Evolutionary conservation across 2,113 vertebrate genomes (phyloP).

Genomic region (Protobothrops flavoviridis): DNA sequence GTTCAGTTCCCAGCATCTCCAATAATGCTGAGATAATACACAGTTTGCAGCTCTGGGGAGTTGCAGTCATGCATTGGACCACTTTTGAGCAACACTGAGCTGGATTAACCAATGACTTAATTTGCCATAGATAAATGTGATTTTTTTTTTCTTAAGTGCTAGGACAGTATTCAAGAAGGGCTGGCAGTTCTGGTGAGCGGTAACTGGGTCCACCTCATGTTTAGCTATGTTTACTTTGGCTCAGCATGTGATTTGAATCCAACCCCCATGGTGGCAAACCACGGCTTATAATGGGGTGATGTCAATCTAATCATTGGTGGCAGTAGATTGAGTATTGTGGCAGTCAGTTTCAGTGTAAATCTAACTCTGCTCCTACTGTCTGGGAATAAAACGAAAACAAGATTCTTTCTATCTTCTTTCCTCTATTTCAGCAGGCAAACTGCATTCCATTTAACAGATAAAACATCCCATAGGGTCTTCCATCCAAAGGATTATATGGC

Average conservation of each 20-base stretch:
- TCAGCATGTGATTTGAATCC: neutral
- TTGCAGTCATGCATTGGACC: neutral
- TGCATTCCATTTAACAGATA: neutral
- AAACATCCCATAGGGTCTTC: neutral
- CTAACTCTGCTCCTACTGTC: no score
- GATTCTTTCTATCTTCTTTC: neutral
- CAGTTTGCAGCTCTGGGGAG: neutral
- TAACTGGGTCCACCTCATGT: neutral
- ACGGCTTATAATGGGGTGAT: neutral
- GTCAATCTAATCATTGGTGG: neutral
- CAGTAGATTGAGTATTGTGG: neutral
- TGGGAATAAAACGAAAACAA: neutral
- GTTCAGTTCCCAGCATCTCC: neutral
- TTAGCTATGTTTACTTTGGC: neutral
- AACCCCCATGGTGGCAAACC: neutral
- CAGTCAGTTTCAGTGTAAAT: neutral
- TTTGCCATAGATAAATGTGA: neutral
- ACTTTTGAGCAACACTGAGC: neutral
- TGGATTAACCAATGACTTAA: neutral
- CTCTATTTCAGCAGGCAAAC: neutral
- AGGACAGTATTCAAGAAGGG: neutral
- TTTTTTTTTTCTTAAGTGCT: neutral
- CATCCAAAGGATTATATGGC: neutral
- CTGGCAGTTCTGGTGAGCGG: neutral
- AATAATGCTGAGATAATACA: neutral